Percentiles rank a stretch among this genome's conserved stretches.
Evolutionary conservation across 2,797 vertebrate genomes (phyloP).

Genomic region (Falco columbarius): DNA sequence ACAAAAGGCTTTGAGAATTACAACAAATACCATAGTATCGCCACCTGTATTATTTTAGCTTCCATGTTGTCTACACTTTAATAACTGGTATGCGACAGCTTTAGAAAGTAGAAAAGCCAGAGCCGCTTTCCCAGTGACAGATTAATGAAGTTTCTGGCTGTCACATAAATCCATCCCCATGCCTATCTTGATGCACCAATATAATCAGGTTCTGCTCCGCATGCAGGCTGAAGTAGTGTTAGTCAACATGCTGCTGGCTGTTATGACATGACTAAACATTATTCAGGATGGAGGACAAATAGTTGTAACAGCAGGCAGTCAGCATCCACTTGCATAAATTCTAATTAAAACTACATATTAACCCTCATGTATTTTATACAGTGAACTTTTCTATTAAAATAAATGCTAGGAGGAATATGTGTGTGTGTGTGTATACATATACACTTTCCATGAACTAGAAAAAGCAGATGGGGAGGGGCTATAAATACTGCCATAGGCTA

Average conservation of each 20-base stretch:
- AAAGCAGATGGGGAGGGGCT: neutral
- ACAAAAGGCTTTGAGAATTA: neutral
- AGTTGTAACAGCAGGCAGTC: neutral
- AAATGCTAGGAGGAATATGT: neutral
- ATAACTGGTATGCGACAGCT: neutral
- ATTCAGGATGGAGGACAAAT: neutral
- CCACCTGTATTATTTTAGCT: neutral
- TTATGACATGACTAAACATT: neutral
- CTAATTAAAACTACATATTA: neutral
- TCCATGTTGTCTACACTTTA: neutral
- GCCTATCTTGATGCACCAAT: neutral
- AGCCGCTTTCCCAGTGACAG: neutral
- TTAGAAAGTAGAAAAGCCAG: neutral
- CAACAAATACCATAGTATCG: neutral
- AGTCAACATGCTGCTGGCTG: neutral
- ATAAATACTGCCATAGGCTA: neutral
- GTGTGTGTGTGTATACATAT: fast-evolving
- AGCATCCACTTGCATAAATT: neutral
- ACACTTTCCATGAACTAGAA: neutral
- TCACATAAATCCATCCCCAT: neutral
- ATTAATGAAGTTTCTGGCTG: neutral
- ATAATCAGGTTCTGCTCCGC: neutral
- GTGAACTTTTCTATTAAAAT: neutral
- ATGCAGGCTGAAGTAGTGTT: neutral
- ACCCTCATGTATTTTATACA: neutral